phyloP scores from a whole-genome alignment of 2,113 vertebrate species.

The Crotalus tigris region DNA sequence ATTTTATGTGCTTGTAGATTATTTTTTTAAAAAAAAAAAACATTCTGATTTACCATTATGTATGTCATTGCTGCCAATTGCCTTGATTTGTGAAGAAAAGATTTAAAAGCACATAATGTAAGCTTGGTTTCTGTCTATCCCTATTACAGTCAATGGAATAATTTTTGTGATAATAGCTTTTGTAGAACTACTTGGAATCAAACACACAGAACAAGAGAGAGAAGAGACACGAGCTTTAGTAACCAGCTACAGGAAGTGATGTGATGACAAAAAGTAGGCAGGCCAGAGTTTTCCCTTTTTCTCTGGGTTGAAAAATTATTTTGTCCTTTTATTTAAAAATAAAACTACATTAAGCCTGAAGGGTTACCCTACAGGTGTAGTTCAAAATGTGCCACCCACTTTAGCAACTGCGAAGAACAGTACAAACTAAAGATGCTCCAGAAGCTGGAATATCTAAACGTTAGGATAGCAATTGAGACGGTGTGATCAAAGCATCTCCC shows the following conservation, averaged over 20 bases:
- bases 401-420: background rate
- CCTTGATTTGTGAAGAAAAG: background rate
- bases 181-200: background rate
- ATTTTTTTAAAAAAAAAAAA: background rate
- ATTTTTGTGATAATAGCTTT: background rate
- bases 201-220: background rate
- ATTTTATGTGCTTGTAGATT: background rate
- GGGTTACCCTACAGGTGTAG: background rate
- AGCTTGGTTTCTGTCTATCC: background rate
- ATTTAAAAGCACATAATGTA: background rate
- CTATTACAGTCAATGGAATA: background rate
- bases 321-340: background rate
- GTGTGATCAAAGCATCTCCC: background rate
- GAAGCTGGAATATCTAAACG: background rate
- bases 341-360: background rate
- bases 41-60: background rate
- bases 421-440: background rate
- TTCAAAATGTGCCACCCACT: background rate
- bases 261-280: background rate
- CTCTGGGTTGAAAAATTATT: background rate
- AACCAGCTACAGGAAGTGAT: background rate
- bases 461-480: background rate
- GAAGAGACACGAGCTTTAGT: background rate
- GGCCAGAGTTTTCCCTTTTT: background rate
- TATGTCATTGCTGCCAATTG: background rate